A percentile compares a stretch with the other conserved stretches of the same genome.
Evolutionary conservation across 2,113 vertebrate species (phyloP).

Genomic region (Planiliza haematocheilus): DNA sequence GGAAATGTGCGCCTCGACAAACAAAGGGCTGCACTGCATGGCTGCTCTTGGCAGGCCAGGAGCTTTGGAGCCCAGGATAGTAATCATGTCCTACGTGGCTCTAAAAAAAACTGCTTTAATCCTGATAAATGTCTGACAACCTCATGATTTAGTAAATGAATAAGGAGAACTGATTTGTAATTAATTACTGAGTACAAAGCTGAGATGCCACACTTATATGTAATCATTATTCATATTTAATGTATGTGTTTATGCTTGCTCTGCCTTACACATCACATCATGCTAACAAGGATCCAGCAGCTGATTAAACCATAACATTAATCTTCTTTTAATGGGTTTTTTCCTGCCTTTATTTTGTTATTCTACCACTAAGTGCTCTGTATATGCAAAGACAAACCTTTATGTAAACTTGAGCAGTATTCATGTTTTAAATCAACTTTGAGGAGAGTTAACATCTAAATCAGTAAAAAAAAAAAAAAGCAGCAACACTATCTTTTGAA

Average conservation of each 20-base stretch:
- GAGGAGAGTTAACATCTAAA: too few relatives aligned
- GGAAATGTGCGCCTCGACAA: slow-evolving; percentile 56
- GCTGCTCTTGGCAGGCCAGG: slow-evolving; percentile 29
- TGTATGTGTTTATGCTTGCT: neutral
- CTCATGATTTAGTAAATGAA: slow-evolving; percentile 5
- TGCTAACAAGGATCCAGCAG: neutral
- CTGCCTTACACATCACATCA: neutral
- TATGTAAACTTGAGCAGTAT: neutral
- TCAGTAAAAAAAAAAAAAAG: neutral
- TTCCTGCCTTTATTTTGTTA: too few relatives aligned
- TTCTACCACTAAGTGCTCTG: too few relatives aligned
- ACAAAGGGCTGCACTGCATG: slow-evolving; percentile 47
- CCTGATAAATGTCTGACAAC: neutral
- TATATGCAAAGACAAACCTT: too few relatives aligned
- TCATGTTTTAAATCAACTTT: too few relatives aligned
- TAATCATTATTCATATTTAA: neutral
- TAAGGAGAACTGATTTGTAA: neutral
- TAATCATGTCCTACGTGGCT: neutral
- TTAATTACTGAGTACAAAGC: neutral
- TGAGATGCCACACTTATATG: neutral
- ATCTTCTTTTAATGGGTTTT: too few relatives aligned
- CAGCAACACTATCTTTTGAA: neutral
- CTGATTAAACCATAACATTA: too few relatives aligned
- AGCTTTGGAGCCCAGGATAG: slow-evolving; percentile 14
- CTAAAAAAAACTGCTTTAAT: slow-evolving; percentile 12